Conservation (phyloP, 2,113 vertebrate genomes). For the Hystrix cristata region DNA sequence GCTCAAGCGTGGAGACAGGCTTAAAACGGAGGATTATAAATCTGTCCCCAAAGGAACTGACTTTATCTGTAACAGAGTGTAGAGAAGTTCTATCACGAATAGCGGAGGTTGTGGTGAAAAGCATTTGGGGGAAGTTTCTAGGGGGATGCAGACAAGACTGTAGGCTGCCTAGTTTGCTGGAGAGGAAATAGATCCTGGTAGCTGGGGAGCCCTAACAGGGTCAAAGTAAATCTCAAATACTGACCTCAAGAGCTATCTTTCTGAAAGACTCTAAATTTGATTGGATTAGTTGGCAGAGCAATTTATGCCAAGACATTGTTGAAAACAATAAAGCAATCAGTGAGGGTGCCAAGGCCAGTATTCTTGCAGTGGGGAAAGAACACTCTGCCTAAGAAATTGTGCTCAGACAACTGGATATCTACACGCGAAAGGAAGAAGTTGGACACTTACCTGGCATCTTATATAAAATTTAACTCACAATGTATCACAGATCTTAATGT, state of each 20-base stretch:
- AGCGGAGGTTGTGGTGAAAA: neutral
- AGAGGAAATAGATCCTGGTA: neutral
- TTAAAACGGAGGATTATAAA: neutral
- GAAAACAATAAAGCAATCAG: neutral
- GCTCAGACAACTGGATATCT: neutral
- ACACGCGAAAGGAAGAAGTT: neutral
- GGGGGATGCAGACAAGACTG: neutral
- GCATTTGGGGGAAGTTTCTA: neutral
- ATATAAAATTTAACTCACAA: neutral
- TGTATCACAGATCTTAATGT: neutral
- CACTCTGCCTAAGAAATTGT: neutral
- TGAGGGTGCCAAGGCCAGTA: neutral
- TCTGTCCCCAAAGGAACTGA: neutral
- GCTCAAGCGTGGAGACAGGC: neutral
- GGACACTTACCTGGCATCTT: neutral
- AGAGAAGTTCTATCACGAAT: conserved; percentile 25
- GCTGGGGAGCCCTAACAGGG: neutral
- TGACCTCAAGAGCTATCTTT: neutral
- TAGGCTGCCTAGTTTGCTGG: neutral
- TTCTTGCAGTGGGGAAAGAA: neutral
- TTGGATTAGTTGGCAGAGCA: neutral
- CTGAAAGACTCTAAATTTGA: neutral
- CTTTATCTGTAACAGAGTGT: neutral
- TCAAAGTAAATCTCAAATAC: neutral
- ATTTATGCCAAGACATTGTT: neutral